Evolutionary conservation across 2,797 vertebrate species (phyloP).

Genomic region (Sparidentex hasta): DNA sequence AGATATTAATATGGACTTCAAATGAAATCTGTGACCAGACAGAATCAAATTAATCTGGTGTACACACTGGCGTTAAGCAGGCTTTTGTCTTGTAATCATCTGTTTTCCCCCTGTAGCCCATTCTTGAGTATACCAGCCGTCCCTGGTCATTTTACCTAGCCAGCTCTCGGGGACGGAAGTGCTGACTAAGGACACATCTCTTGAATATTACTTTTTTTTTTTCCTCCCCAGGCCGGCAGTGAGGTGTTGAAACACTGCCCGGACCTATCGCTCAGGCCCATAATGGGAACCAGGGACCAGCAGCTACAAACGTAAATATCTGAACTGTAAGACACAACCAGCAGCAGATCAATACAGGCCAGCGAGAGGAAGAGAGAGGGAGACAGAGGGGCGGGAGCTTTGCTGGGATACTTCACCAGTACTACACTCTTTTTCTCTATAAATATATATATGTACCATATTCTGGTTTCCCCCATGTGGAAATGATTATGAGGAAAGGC

Average conservation of each 20-base stretch:
- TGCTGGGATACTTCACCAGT: not conserved
- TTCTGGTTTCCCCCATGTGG: not conserved
- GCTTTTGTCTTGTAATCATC: slow-evolving; percentile 39
- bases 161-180: slow-evolving; percentile 62
- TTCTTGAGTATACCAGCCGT: slow-evolving; percentile 44
- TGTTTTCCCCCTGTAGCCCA: slow-evolving; percentile 18
- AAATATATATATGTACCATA: not conserved
- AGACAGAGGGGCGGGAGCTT: not conserved
- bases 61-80: not conserved
- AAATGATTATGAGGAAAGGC: slow-evolving; percentile 31
- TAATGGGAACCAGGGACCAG: slow-evolving; percentile 76
- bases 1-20: too few species aligned
- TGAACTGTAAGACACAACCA: slow-evolving; percentile 68
- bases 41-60: slow-evolving; percentile 13
- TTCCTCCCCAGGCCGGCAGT: slow-evolving; percentile 61
- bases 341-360: slow-evolving; percentile 70
- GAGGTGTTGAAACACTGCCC: slow-evolving; percentile 80
- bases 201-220: slow-evolving; percentile 83
- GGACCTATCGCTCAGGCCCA: slow-evolving; percentile 80
- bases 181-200: slow-evolving; percentile 82
- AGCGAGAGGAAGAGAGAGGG: slow-evolving; percentile 7
- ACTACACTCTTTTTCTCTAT: not conserved
- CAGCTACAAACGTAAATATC: slow-evolving; percentile 80
- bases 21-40: slow-evolving; percentile 15
- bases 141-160: slow-evolving; percentile 74